phyloP scores from a whole-genome alignment of 2,888 invertebrate species.

The Drosophila kanekoi region DNA sequence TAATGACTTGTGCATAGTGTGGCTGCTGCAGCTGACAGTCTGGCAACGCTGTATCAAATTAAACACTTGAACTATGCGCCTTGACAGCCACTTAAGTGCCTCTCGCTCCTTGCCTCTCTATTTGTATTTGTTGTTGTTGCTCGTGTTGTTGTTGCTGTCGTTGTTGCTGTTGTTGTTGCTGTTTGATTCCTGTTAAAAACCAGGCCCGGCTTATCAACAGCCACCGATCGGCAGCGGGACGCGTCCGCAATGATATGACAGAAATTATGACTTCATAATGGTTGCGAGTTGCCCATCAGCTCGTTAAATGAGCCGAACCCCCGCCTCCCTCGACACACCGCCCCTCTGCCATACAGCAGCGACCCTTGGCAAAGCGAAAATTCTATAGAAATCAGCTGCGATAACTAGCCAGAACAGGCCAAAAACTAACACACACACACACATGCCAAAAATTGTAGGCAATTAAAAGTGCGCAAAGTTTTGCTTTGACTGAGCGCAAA shows the following conservation, averaged over 20 bases:
- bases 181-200: slow-evolving; percentile 40
- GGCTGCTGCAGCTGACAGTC: slow-evolving; percentile 31
- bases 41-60: slow-evolving; percentile 56
- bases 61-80: slow-evolving; percentile 50
- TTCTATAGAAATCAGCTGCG: slow-evolving; percentile 56
- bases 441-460: slow-evolving; percentile 48
- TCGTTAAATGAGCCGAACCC: slow-evolving; percentile 15
- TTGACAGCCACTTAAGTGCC: slow-evolving; percentile 56
- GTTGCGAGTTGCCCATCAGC: slow-evolving; percentile 29
- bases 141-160: neutral
- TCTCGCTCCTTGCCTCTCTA: neutral
- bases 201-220: slow-evolving; percentile 56
- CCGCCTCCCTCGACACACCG: neutral
- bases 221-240: slow-evolving; percentile 55
- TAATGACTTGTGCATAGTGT: slow-evolving; percentile 51
- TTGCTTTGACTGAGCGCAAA: neutral
- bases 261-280: slow-evolving; percentile 78
- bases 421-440: slow-evolving; percentile 32
- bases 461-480: slow-evolving; percentile 66
- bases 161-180: slow-evolving; percentile 18
- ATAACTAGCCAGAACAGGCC: slow-evolving; percentile 48
- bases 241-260: slow-evolving; percentile 70
- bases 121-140: slow-evolving; percentile 10
- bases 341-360: neutral
- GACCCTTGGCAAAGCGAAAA: slow-evolving; percentile 28